A percentile compares a stretch with the other conserved stretches of the same genome.
These are phyloP conservation scores for Drosophila algonquin DNA, from an alignment of 2,888 invertebrate species.

Conservation along the genomic window DNA sequence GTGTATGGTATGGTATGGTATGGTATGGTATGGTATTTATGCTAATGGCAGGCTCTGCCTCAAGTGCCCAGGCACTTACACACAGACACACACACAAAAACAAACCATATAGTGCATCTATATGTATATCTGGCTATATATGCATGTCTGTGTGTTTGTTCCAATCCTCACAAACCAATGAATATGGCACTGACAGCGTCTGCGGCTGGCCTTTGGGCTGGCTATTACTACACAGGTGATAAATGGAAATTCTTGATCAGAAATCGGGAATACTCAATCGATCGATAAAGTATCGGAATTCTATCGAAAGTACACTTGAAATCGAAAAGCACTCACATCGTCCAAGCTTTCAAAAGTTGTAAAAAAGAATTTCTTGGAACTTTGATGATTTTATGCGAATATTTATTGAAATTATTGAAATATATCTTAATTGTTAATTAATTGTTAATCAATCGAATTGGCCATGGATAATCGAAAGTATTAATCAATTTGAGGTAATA, in stretches of 20 bases:
- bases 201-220: neutral
- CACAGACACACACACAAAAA: neutral
- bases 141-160: no score
- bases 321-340: no score
- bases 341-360: no score
- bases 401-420: no score
- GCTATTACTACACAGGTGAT: neutral
- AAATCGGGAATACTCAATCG: neutral
- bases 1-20: neutral
- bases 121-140: neutral
- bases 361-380: no score
- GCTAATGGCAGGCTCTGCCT: slow-evolving; percentile 52
- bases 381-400: neutral
- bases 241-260: no score
- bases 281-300: neutral
- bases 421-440: no score
- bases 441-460: no score
- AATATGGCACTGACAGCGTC: neutral
- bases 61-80: slow-evolving; percentile 57
- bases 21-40: neutral
- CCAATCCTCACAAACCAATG: no score
- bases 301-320: neutral
- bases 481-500: no score
- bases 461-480: no score
- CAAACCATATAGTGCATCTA: neutral